Conservation (phyloP, 37 sponge, comb jelly and placozoan genomes). For the Hormiphora californensis region DNA sequence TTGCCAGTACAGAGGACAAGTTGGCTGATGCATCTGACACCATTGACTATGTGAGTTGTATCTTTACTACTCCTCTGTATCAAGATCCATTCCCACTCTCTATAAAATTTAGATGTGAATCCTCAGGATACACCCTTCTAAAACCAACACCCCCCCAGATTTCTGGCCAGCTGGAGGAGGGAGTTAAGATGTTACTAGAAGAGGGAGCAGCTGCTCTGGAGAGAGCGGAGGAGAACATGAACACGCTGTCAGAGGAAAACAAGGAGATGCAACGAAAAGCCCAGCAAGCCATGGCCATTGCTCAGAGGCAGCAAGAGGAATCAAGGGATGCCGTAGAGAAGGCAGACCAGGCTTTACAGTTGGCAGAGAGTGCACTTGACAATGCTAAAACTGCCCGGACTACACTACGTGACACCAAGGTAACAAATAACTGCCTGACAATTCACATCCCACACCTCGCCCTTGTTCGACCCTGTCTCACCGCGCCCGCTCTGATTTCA, state of each 20-base stretch:
- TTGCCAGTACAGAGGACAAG: slow-evolving; percentile 21
- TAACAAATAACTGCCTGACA: too few species aligned
- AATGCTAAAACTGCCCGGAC: slow-evolving; percentile 20
- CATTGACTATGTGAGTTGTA: background rate
- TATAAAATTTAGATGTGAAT: background rate
- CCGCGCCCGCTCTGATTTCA: too few species aligned
- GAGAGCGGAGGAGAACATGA: slow-evolving; percentile 53
- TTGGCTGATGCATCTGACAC: background rate
- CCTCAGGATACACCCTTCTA: background rate
- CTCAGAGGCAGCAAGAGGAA: slow-evolving; percentile 16
- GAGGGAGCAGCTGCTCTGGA: slow-evolving; percentile 26
- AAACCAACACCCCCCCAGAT: slow-evolving; percentile 27
- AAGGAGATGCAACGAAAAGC: slow-evolving; percentile 47
- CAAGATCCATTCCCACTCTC: background rate
- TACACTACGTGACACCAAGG: slow-evolving; percentile 46
- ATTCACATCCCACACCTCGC: too few species aligned
- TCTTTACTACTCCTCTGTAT: background rate
- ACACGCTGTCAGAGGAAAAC: slow-evolving; percentile 30
- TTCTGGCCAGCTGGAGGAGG: slow-evolving; percentile 7
- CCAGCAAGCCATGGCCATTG: slow-evolving; percentile 5
- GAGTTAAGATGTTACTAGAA: slow-evolving; percentile 33
- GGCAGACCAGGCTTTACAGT: background rate
- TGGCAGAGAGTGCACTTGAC: background rate
- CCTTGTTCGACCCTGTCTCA: too few species aligned
- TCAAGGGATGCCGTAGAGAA: slow-evolving; percentile 2